Conservation (phyloP, 1,140 invertebrate species). For the Formica exsecta region DNA sequence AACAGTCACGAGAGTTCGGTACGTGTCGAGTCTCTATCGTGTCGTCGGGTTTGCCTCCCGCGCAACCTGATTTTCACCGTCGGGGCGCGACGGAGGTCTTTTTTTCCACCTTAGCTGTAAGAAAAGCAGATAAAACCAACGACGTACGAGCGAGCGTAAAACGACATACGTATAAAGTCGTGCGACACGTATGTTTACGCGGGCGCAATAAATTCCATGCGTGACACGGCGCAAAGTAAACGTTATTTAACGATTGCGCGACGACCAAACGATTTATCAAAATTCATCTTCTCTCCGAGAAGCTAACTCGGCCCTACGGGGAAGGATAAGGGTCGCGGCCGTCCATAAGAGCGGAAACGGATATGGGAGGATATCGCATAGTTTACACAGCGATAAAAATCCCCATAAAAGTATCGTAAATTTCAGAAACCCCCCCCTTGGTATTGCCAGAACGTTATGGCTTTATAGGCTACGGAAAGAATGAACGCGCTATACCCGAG, state of each 20-base stretch:
- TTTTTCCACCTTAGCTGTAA: conserved; percentile 38
- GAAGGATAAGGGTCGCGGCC: conserved; percentile 70
- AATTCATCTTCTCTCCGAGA: conserved; percentile 77
- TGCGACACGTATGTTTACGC: conserved; percentile 54
- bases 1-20: conserved; percentile 36
- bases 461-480: conserved; percentile 77
- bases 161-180: conserved; percentile 15
- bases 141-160: conserved; percentile 43
- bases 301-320: conserved; percentile 68
- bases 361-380: conserved; percentile 78
- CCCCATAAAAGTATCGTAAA: conserved; percentile 81
- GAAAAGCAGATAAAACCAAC: conserved; percentile 60
- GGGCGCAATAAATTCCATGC: conserved; percentile 41
- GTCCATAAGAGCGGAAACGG: conserved; percentile 77
- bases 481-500: conserved; percentile 27
- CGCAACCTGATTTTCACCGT: conserved; percentile 46
- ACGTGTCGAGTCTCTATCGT: conserved; percentile 45
- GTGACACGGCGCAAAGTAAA: conserved; percentile 62
- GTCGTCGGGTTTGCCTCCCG: conserved; percentile 22
- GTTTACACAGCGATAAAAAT: conserved; percentile 83
- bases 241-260: conserved; percentile 69
- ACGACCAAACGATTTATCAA: conserved; percentile 77
- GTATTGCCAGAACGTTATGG: conserved; percentile 73
- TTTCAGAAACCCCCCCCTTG: conserved; percentile 60
- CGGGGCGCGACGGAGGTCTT: neutral